Conservation (phyloP, 2,797 vertebrate genomes). For the Ficedula albicollis region DNA sequence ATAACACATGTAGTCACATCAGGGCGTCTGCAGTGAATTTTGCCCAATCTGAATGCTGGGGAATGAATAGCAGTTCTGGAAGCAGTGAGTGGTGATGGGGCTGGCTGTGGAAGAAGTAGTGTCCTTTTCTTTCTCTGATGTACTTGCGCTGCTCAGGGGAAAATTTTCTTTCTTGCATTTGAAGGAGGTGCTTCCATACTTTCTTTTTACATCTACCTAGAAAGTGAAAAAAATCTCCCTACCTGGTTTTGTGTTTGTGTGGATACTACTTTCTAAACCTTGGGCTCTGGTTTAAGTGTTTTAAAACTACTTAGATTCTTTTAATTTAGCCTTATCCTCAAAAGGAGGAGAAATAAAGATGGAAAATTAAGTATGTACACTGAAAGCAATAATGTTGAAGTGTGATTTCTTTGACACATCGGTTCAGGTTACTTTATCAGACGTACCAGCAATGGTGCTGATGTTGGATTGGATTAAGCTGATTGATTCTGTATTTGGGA, state of each 20-base stretch:
- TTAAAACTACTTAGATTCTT: neutral
- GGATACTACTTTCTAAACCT: neutral
- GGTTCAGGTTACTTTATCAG: neutral
- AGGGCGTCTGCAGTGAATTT: neutral
- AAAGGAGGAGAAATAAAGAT: neutral
- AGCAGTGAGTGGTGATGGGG: neutral
- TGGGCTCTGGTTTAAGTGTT: neutral
- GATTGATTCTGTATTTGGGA: neutral
- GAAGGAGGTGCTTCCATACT: neutral
- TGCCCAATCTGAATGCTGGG: rapidly evolving
- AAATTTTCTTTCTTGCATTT: neutral
- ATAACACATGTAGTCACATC: neutral
- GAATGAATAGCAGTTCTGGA: neutral
- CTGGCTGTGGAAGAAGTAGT: rapidly evolving
- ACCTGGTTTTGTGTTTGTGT: neutral
- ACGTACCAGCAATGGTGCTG: neutral
- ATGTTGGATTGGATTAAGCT: neutral
- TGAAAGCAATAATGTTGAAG: neutral
- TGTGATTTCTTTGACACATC: rapidly evolving
- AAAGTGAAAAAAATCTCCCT: neutral
- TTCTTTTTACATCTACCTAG: neutral
- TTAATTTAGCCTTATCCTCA: neutral
- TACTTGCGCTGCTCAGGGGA: neutral
- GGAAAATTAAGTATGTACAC: neutral
- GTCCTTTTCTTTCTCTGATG: neutral